These are phyloP conservation scores for Trichonephila inaurata DNA, from an alignment of 1,140 invertebrate species.

Conservation along the genomic window DNA sequence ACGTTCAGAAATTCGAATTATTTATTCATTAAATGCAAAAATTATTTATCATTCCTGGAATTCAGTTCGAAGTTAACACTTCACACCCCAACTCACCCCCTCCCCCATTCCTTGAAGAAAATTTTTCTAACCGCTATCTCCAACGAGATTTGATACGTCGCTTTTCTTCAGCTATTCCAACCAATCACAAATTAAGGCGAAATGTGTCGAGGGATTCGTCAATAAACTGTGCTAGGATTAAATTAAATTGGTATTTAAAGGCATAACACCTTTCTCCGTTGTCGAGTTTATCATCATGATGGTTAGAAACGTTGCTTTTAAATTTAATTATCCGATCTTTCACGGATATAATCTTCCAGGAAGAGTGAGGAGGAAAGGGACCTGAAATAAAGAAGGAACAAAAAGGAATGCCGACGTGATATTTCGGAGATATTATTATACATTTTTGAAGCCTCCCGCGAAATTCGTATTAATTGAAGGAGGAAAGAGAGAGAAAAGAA, in stretches of 20 bases:
- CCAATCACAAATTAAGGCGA: slow-evolving; percentile 72
- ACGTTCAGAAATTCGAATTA: slow-evolving; percentile 67
- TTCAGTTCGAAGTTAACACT: slow-evolving; percentile 70
- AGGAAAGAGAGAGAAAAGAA: not conserved
- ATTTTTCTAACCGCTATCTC: slow-evolving; percentile 71
- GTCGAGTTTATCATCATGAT: slow-evolving; percentile 56
- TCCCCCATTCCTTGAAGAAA: not conserved
- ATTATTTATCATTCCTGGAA: slow-evolving; percentile 75
- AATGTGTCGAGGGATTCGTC: slow-evolving; percentile 66
- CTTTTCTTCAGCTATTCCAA: slow-evolving; percentile 57
- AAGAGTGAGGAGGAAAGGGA: not conserved
- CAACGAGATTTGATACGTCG: slow-evolving; percentile 64
- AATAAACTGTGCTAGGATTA: slow-evolving; percentile 68
- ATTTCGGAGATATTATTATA: slow-evolving; percentile 40
- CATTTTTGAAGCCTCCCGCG: slow-evolving; percentile 40
- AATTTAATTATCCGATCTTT: slow-evolving; percentile 76
- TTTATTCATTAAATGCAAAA: slow-evolving; percentile 77
- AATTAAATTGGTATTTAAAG: slow-evolving; percentile 77
- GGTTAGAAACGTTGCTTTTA: slow-evolving; percentile 72
- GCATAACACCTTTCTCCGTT: slow-evolving; percentile 60
- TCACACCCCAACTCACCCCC: not conserved
- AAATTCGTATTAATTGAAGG: slow-evolving; percentile 40
- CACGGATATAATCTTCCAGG: slow-evolving; percentile 32
- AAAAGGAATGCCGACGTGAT: slow-evolving; percentile 61
- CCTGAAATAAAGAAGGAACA: slow-evolving; percentile 50